These are phyloP conservation scores for Pseudocheirus occidentalis DNA, from an alignment of 2,797 vertebrate genomes.

Conservation along the genomic window DNA sequence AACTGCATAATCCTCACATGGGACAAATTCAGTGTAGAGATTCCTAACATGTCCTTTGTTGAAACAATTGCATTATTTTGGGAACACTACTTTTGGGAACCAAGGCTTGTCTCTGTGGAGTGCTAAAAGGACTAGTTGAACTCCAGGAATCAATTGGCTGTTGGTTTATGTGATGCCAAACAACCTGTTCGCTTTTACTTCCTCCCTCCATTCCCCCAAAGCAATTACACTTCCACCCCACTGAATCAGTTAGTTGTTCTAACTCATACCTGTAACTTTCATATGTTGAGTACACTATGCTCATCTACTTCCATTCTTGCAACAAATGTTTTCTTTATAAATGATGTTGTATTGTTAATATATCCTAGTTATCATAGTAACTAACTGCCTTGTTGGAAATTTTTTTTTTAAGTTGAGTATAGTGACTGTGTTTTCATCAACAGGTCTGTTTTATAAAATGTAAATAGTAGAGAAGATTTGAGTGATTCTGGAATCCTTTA, in stretches of 20 bases:
- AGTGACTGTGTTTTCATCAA: background rate
- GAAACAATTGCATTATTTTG: background rate
- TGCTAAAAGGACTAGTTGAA: background rate
- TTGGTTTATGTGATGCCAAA: constrained; percentile 27
- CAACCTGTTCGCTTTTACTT: background rate
- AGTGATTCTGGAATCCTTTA: background rate
- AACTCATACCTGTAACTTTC: background rate
- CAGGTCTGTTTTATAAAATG: background rate
- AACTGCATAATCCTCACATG: constrained; percentile 26
- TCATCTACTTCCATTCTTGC: background rate
- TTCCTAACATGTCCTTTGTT: background rate
- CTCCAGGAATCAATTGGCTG: constrained; percentile 15
- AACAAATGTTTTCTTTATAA: background rate
- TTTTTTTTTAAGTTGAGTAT: background rate
- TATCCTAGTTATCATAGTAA: background rate
- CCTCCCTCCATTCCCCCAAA: background rate
- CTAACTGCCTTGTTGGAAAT: background rate
- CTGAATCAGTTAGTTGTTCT: background rate
- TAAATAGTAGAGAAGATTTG: background rate
- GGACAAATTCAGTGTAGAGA: background rate
- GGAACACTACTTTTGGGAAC: constrained; percentile 35
- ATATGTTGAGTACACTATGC: background rate
- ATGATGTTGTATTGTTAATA: background rate
- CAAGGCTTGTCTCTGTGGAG: background rate
- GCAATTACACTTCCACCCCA: background rate